Evolutionary conservation across 2,888 invertebrate genomes (phyloP).

Genomic region (Furcula furcula): DNA sequence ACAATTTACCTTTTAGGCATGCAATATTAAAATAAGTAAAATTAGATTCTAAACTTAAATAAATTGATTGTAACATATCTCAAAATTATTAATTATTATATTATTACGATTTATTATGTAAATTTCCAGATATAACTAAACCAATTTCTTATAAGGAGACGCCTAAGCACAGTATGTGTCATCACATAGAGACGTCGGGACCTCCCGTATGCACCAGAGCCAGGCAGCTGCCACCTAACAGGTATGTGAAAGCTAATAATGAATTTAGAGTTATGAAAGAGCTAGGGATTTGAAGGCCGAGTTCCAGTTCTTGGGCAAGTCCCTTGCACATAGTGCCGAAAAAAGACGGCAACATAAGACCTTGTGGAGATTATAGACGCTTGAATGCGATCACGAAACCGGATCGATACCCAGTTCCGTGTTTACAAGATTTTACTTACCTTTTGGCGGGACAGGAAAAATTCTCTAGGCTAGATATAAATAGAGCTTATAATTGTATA

Average conservation of each 20-base stretch:
- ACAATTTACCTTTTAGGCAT: no score
- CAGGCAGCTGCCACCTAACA: constrained; percentile 40
- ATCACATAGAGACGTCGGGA: constrained; percentile 41
- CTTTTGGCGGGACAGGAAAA: not conserved
- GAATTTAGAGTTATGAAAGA: constrained; percentile 40
- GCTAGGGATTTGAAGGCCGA: constrained; percentile 52
- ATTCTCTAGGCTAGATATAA: not conserved
- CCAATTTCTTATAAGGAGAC: constrained; percentile 3
- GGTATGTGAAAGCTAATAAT: constrained; percentile 18
- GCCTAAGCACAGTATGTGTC: constrained; percentile 16
- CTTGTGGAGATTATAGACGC: constrained; percentile 50
- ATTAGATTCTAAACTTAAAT: no score
- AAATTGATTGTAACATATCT: no score
- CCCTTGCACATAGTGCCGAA: constrained; percentile 26
- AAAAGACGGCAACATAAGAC: constrained; percentile 22
- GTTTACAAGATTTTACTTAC: not conserved
- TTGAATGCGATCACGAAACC: constrained; percentile 38
- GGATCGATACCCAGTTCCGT: not conserved
- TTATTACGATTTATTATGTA: constrained; percentile 3
- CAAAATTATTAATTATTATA: no score
- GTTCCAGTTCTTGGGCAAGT: constrained; percentile 49
- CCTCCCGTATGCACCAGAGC: constrained; percentile 38
- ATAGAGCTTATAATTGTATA: not conserved
- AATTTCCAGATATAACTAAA: constrained; percentile 22
- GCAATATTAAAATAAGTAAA: no score